Evolutionary conservation across 2,113 vertebrate species (phyloP).

Genomic region (Chionis minor): DNA sequence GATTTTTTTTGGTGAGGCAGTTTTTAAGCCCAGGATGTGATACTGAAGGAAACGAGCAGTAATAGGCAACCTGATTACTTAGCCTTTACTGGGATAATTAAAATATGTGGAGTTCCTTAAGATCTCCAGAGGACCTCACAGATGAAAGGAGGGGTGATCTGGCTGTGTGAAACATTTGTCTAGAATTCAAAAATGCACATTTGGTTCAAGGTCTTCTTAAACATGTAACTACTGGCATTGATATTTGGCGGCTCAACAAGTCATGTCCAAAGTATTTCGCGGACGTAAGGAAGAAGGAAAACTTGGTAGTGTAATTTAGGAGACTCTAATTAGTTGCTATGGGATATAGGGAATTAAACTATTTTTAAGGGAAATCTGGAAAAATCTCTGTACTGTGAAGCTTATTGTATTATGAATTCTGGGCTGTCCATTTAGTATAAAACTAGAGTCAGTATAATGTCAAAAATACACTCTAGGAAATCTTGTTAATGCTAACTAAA

Average conservation of each 20-base stretch:
- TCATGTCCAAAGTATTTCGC: neutral
- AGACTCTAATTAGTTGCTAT: neutral
- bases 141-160: neutral
- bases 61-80: neutral
- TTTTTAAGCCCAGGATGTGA: neutral
- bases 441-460: neutral
- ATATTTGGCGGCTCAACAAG: neutral
- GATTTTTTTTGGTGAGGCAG: neutral
- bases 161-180: neutral
- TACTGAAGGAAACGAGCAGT: neutral
- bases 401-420: neutral
- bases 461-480: neutral
- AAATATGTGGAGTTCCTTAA: neutral
- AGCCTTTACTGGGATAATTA: neutral
- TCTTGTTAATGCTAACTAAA: neutral
- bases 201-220: conserved; percentile 21
- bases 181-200: neutral
- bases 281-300: neutral
- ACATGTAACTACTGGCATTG: neutral
- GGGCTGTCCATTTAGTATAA: neutral
- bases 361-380: neutral
- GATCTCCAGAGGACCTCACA: neutral
- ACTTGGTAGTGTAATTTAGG: neutral
- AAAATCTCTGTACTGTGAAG: neutral
- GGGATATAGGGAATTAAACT: neutral